phyloP scores from a whole-genome alignment of 2,113 vertebrate species.

The Ovibos moschatus region DNA sequence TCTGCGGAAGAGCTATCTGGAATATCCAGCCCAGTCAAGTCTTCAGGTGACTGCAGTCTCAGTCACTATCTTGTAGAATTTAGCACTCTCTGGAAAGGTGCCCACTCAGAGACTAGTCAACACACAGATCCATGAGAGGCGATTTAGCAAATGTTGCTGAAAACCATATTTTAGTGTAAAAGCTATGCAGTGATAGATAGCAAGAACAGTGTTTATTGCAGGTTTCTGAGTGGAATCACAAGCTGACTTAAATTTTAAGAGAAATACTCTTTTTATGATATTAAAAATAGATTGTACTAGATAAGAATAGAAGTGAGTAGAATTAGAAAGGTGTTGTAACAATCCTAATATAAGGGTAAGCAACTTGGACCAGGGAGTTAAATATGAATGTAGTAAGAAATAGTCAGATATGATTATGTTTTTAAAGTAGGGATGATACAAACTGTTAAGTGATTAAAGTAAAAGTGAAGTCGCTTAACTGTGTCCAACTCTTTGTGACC shows the following conservation, averaged over 20 bases:
- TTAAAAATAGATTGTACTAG: not conserved
- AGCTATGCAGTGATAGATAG: not conserved
- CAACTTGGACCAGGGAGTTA: not conserved
- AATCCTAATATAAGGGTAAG: not conserved
- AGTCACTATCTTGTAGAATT: not conserved
- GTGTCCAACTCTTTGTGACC: too few species aligned
- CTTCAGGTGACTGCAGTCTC: not conserved
- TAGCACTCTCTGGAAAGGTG: not conserved
- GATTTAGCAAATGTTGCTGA: not conserved
- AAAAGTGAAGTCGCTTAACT: too few species aligned
- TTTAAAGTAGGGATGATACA: not conserved
- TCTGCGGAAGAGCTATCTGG: not conserved
- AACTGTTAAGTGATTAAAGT: not conserved
- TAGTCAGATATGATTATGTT: not conserved
- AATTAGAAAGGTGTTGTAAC: not conserved
- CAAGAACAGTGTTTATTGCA: not conserved
- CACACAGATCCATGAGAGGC: not conserved
- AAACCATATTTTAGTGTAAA: not conserved
- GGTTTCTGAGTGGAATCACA: not conserved
- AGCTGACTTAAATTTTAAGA: not conserved
- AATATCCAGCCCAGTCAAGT: not conserved
- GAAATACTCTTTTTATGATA: not conserved
- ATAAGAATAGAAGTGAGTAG: not conserved
- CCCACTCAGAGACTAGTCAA: not conserved
- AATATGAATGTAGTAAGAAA: not conserved